Percentiles rank a stretch among this genome's conserved stretches.
These are phyloP conservation scores for Chymomyza costata DNA, from an alignment of 1,140 invertebrate species.

Conservation along the genomic window DNA sequence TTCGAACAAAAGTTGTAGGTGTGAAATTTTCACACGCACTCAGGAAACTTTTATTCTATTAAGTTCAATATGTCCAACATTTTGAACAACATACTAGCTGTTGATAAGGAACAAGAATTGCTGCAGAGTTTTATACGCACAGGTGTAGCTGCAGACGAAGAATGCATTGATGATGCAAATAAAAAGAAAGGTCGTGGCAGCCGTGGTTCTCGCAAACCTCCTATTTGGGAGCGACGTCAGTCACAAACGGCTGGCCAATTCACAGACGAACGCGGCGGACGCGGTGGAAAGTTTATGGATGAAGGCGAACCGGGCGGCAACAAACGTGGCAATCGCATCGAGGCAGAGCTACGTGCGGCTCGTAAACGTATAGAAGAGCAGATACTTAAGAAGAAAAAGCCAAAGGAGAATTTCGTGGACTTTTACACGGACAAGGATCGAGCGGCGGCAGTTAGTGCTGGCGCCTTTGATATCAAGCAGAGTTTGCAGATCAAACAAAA, in stretches of 20 bases:
- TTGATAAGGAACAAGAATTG: slow-evolving; percentile 83
- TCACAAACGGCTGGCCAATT: slow-evolving; percentile 28
- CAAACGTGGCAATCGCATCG: slow-evolving; percentile 70
- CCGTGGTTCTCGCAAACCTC: slow-evolving; percentile 32
- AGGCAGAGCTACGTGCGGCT: slow-evolving; percentile 58
- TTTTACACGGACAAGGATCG: slow-evolving; percentile 92
- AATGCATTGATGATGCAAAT: slow-evolving; percentile 45
- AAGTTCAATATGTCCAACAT: slow-evolving; percentile 44
- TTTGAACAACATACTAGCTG: slow-evolving; percentile 77
- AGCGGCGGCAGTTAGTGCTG: slow-evolving; percentile 89
- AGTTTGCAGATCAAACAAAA: slow-evolving; percentile 87
- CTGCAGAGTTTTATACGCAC: slow-evolving; percentile 85
- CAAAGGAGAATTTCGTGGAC: slow-evolving; percentile 82
- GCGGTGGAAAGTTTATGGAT: slow-evolving; percentile 50
- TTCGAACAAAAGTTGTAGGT: slow-evolving; percentile 50
- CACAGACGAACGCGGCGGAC: slow-evolving; percentile 22
- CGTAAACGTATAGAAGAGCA: slow-evolving; percentile 62
- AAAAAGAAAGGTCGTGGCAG: slow-evolving; percentile 39
- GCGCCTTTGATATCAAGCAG: slow-evolving; percentile 85
- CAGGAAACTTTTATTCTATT: slow-evolving; percentile 8
- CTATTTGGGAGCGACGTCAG: slow-evolving; percentile 46
- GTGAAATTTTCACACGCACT: slow-evolving; percentile 37
- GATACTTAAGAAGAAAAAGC: slow-evolving; percentile 77
- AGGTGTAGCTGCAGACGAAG: slow-evolving; percentile 73
- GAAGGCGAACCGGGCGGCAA: slow-evolving; percentile 41